These are phyloP conservation scores for Branchellion lobata DNA, from an alignment of 2,888 invertebrate genomes.

Conservation along the genomic window DNA sequence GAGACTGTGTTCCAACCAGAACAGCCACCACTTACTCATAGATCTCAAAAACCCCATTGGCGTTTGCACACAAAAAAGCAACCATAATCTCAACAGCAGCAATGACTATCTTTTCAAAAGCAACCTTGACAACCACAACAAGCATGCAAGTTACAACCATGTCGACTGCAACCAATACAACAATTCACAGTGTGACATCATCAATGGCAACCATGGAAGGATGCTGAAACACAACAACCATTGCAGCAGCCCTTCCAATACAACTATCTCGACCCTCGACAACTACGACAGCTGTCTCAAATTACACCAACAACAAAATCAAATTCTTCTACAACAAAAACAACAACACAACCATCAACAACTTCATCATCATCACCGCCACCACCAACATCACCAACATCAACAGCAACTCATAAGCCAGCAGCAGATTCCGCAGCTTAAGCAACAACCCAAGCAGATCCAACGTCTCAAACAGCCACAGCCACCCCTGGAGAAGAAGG, in stretches of 20 bases:
- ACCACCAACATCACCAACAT: background rate
- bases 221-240: background rate
- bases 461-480: conserved; percentile 55
- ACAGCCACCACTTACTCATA: background rate
- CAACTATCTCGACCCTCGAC: conserved; percentile 4
- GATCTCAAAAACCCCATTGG: background rate
- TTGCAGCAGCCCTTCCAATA: background rate
- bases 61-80: background rate
- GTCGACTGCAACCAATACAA: background rate
- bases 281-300: conserved; percentile 1
- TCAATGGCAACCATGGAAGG: background rate
- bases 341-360: conserved; percentile 1
- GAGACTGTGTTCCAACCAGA: background rate
- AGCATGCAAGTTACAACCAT: background rate
- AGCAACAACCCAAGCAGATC: background rate
- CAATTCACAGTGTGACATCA: background rate
- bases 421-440: background rate
- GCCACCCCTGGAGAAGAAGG: conserved; percentile 58
- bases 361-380: background rate
- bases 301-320: background rate
- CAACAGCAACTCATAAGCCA: background rate
- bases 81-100: background rate
- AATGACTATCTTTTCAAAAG: background rate
- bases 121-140: background rate
- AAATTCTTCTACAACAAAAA: background rate